Base-by-base conservation (phyloP, 2,888 invertebrate genomes). In the Megalurothrips usitatus region DNA sequence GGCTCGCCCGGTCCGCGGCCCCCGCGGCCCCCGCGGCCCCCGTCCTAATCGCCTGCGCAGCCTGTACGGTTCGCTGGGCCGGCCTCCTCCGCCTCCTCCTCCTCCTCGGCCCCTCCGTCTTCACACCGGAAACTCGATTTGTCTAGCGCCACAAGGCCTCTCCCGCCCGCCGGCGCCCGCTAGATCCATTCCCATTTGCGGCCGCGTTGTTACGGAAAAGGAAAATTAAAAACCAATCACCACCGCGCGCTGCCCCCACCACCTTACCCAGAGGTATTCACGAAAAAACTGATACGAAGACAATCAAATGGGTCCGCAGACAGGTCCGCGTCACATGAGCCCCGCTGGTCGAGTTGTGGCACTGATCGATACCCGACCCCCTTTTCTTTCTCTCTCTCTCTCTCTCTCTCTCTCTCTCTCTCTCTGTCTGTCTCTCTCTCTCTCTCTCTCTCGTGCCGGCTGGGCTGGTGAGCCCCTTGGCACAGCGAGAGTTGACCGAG, bases 221-320 rank as follows among this genome's bases (percentile, higher is more conserved):
- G 34, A 43, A 43, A 43, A 43, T 43, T 43, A 43, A 43, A 43
- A 43, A 43, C 6, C 34, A 43, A 43, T 43, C 34, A 43, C 34
- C 3, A 6, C 34, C 34, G 58, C 52, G 43, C 48, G 26, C 68
- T 34, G 34, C n/a, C 14, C 26, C 80, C 52, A 23, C 19, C 34
- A 78, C 23, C 34, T 23, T 23, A n/a, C 49, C 48, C 80, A n/a
- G n/a, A n/a, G n/a, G n/a, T n/a, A n/a, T n/a, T n/a, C n/a, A n/a
- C n/a, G n/a, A n/a, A n/a, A n/a, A n/a, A 58, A 68, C 79, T 78
- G 81, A 81, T 80, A 81, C 79, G n/a, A n/a, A 81, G 80, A 81
- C 80, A n/a, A 68, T 63, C 78, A 78, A 78, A 23, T 79, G 81
- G 6, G 34, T 43, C 34, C 34, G 34, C 34, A 43, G 34, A 43